Evolutionary conservation across 2,113 vertebrate species (phyloP), one percentile per base, ranked within the genome.

Genomic region (Charina bottae): DNA sequence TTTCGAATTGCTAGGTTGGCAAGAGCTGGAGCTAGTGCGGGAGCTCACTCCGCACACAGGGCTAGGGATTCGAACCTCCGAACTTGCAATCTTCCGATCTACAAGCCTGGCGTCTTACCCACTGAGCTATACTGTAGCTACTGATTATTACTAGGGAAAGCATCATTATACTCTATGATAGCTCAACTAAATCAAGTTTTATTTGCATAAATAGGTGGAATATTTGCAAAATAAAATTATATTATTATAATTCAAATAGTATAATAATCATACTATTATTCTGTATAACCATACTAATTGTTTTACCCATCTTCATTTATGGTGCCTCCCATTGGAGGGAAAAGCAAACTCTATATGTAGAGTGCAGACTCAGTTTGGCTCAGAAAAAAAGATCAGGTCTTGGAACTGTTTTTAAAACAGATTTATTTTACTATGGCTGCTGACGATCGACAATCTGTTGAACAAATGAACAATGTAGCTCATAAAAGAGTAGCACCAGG

Each of bases 291-390:
- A 19, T 85, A 54, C 37, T 84, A 78, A 90, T 87, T 62, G 72
- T 55, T 87, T 62, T 72, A 85, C 26, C n/a, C 53, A 55, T 55
- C 0, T 90, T 90, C 72, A 55, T 85, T 33, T 24, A 72, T 46
- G 7, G 3, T 62, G 83, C 37, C 89, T 90, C 87, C 7, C 6
- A 68, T 89, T 62, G 13, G 83, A 78, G 78, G 42, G 8, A 93
- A 90, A 94, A 92, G 62, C 0, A 37, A 94, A 85, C 54, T 92
- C 11, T 90, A 88, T 33, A 64, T 11, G 87, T 90, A 23, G 64
- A 78, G 78, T 17, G 87, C 49, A 89, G 88, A 94, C 23, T 37
- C 28, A 92, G 94, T 93, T 26, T 90, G 90, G 37, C 64, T 95
- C 12, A 33, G n/a, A 33, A 54, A 23, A 21, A 12, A 62, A 37